Evolutionary conservation across 1,140 invertebrate genomes (phyloP).

Genomic region (Pogonomyrmex barbatus): DNA sequence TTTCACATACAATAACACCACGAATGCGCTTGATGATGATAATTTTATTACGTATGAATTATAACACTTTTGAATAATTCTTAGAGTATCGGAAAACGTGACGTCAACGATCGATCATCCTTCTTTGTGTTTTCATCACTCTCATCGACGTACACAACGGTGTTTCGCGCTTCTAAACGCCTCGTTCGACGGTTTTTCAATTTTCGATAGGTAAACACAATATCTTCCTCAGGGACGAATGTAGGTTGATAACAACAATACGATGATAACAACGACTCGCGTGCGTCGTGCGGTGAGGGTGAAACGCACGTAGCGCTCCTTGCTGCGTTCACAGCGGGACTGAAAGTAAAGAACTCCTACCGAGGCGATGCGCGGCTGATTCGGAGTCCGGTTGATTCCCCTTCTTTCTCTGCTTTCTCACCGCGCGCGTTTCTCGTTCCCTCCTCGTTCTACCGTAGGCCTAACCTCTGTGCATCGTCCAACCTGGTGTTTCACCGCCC

Average conservation of each 20-base stretch:
- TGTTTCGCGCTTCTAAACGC: neutral
- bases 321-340: constrained; percentile 86
- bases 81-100: neutral
- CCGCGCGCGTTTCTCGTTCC: constrained; percentile 20
- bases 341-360: constrained; percentile 78
- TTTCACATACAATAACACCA: constrained; percentile 3
- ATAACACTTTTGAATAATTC: neutral
- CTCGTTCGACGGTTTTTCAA: neutral
- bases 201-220: constrained; percentile 9
- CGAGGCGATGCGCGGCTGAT: constrained; percentile 70
- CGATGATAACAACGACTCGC: neutral
- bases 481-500: constrained; percentile 34
- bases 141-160: neutral
- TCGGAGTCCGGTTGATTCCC: constrained; percentile 59
- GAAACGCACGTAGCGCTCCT: constrained; percentile 81
- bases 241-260: neutral
- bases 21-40: neutral
- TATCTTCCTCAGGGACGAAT: constrained; percentile 5
- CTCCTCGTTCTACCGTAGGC: neutral
- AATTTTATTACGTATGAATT: neutral
- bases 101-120: constrained; percentile 5
- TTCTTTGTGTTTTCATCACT: neutral
- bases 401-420: constrained; percentile 49
- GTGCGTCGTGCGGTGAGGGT: constrained; percentile 13
- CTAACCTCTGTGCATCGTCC: neutral